These are phyloP conservation scores for Philonicus albiceps DNA, from an alignment of 2,888 invertebrate species.

Conservation along the genomic window DNA sequence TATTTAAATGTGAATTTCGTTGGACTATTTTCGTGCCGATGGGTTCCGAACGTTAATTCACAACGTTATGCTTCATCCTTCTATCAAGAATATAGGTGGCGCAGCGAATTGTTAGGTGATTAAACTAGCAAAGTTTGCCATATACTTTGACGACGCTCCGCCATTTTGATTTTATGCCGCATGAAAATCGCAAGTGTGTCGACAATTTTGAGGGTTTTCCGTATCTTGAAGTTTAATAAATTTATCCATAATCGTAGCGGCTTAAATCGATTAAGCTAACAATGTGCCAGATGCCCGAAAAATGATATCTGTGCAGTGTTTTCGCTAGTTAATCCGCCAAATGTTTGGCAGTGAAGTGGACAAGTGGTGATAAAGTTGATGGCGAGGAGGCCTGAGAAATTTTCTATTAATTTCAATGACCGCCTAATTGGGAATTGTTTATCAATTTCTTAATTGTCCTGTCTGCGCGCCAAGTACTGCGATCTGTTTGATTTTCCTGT, in stretches of 20 bases:
- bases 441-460: slow-evolving; percentile 6
- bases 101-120: not conserved
- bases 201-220: not conserved
- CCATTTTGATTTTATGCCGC: slow-evolving; percentile 50
- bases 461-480: not conserved
- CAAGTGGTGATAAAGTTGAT: slow-evolving; percentile 14
- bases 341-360: slow-evolving; percentile 21
- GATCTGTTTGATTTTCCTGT: not conserved
- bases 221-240: not conserved
- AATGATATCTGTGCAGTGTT: not conserved
- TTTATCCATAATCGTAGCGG: not conserved
- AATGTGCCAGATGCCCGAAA: slow-evolving; percentile 3
- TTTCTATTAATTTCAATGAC: slow-evolving; percentile 4
- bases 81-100: not conserved
- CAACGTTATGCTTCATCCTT: not conserved
- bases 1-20: not conserved
- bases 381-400: not conserved
- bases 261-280: not conserved
- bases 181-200: slow-evolving; percentile 43
- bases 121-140: not conserved
- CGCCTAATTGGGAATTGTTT: not conserved
- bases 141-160: slow-evolving; percentile 47
- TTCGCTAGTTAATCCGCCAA: slow-evolving; percentile 8
- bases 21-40: not conserved
- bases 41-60: not conserved